Percentiles rank a stretch among this genome's conserved stretches.
Conservation (phyloP, 2,888 invertebrate genomes). For the Synanthedon tipuliformis region DNA sequence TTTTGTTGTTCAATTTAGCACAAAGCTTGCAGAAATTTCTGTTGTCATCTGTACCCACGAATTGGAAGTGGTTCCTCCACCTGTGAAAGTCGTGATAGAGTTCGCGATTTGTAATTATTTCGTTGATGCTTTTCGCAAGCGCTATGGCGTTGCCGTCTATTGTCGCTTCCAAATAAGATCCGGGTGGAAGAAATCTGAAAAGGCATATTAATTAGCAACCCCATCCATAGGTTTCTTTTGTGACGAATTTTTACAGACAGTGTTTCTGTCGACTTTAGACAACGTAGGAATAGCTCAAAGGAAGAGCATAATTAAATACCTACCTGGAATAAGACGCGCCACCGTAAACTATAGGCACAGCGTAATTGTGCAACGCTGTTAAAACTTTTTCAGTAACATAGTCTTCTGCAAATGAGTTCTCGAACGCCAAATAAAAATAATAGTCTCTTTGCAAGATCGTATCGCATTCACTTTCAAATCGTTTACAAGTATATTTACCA, state of each 20-base stretch:
- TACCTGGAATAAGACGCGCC: slow-evolving; percentile 67
- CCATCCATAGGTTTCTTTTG: too few species aligned
- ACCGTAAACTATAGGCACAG: slow-evolving; percentile 75
- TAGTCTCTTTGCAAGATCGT: slow-evolving; percentile 24
- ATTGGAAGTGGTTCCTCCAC: slow-evolving; percentile 19
- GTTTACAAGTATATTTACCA: slow-evolving; percentile 20
- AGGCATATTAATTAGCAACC: background rate
- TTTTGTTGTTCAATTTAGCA: slow-evolving; percentile 2
- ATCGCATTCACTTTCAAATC: slow-evolving; percentile 14
- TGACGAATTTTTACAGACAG: too few species aligned
- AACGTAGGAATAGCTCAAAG: too few species aligned
- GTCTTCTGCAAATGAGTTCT: slow-evolving; percentile 31
- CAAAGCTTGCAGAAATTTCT: slow-evolving; percentile 10
- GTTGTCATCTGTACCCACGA: slow-evolving; percentile 3
- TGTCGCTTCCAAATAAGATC: slow-evolving; percentile 20
- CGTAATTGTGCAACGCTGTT: slow-evolving; percentile 55
- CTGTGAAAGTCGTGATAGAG: slow-evolving; percentile 20
- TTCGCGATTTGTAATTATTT: slow-evolving; percentile 13
- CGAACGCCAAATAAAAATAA: slow-evolving; percentile 38
- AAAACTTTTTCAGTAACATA: slow-evolving; percentile 40
- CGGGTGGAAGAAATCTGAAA: slow-evolving; percentile 20
- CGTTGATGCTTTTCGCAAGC: slow-evolving; percentile 18
- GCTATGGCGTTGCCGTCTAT: slow-evolving; percentile 13
- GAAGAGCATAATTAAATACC: too few species aligned
- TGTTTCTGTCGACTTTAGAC: too few species aligned